These are phyloP conservation scores for Leptoclinus maculatus DNA, from an alignment of 2,797 vertebrate species.

Conservation along the genomic window DNA sequence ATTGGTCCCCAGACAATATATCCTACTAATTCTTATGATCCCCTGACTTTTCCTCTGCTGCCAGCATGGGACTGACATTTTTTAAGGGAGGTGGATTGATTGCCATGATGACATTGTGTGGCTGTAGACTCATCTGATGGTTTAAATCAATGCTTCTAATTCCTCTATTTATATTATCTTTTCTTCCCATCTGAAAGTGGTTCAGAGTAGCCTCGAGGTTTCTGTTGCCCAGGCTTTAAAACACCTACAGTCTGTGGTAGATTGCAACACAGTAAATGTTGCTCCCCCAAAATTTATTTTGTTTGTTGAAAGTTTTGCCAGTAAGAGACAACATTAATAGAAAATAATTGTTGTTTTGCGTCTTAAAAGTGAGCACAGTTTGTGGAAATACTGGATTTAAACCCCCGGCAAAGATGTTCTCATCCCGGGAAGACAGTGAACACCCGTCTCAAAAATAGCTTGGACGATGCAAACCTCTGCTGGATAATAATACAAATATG, in stretches of 20 bases:
- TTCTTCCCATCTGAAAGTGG: slow-evolving; percentile 23
- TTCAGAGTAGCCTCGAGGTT: neutral
- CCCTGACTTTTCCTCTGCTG: neutral
- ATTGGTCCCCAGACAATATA: neutral
- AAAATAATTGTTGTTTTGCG: neutral
- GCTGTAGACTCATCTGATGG: neutral
- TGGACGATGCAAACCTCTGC: neutral
- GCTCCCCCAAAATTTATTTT: neutral
- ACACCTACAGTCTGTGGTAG: neutral
- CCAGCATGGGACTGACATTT: neutral
- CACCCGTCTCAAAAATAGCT: neutral
- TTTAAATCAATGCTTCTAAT: neutral
- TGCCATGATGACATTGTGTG: neutral
- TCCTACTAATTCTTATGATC: neutral
- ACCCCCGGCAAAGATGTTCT: neutral
- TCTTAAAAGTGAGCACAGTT: neutral
- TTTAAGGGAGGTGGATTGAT: neutral
- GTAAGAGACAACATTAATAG: neutral
- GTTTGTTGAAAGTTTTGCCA: neutral
- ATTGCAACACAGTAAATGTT: neutral
- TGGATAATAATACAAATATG: neutral
- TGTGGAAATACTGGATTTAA: neutral
- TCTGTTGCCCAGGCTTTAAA: neutral
- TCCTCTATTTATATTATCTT: slow-evolving; percentile 14
- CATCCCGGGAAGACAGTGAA: neutral